These are phyloP conservation scores for Sebastes dallii DNA, from an alignment of 2,797 vertebrate species.

Conservation along the genomic window DNA sequence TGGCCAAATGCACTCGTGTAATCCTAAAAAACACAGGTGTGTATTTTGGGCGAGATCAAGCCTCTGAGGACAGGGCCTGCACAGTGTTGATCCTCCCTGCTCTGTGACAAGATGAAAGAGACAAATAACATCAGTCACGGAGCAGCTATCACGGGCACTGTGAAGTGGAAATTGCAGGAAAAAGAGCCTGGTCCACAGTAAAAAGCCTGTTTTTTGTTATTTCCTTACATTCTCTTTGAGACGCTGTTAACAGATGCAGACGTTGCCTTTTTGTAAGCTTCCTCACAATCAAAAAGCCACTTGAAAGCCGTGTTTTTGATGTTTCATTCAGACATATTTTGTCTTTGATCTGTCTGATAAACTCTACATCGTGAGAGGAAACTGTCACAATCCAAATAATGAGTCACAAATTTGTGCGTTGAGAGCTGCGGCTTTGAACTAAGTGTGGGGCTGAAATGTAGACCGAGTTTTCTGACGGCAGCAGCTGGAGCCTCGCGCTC, in stretches of 20 bases:
- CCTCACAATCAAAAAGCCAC: conserved; percentile 56
- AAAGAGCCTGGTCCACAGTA: conserved; percentile 47
- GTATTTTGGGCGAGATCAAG: conserved; percentile 69
- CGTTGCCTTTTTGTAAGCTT: conserved; percentile 45
- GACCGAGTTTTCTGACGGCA: conserved; percentile 15
- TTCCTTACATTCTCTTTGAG: conserved; percentile 64
- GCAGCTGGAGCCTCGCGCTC: conserved; percentile 4
- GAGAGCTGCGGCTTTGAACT: conserved; percentile 44
- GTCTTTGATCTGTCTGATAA: conserved; percentile 69
- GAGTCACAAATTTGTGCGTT: conserved; percentile 11
- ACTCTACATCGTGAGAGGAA: conserved; percentile 46
- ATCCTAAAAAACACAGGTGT: conserved; percentile 67
- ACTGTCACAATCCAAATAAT: conserved; percentile 66
- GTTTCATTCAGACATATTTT: conserved; percentile 63
- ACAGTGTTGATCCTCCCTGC: conserved; percentile 56
- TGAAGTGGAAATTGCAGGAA: conserved; percentile 76
- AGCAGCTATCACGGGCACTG: conserved; percentile 61
- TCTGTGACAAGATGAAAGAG: conserved; percentile 75
- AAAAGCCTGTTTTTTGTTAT: conserved; percentile 58
- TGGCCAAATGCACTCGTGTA: conserved; percentile 47
- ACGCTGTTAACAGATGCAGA: conserved; percentile 51
- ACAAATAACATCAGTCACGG: conserved; percentile 72
- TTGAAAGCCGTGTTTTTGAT: conserved; percentile 67
- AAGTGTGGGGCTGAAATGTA: conserved; percentile 7
- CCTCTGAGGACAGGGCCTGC: conserved; percentile 48